Conservation (phyloP, 2,113 vertebrate genomes). For the Marmota monax region DNA sequence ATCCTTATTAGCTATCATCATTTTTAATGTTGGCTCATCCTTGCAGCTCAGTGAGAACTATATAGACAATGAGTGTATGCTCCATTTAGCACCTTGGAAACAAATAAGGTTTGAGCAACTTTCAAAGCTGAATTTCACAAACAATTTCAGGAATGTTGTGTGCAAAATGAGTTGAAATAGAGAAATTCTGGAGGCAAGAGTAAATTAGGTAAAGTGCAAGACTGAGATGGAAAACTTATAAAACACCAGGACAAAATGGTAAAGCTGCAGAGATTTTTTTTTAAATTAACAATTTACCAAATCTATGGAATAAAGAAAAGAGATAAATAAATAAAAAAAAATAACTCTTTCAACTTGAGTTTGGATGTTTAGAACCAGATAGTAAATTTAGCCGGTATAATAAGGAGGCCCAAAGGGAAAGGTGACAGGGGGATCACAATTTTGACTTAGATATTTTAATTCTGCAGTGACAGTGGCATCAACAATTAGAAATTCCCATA, state of each 20-base stretch:
- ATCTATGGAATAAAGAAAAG: neutral
- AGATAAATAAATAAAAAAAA: neutral
- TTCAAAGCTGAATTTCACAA: neutral
- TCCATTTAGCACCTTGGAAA: neutral
- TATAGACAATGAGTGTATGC: neutral
- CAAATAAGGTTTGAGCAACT: neutral
- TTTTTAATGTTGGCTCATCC: neutral
- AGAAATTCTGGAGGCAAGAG: neutral
- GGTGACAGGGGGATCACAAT: neutral
- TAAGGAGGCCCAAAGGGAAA: neutral
- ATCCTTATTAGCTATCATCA: neutral
- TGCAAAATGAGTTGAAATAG: neutral
- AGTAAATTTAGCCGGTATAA: neutral
- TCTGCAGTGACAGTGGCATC: neutral
- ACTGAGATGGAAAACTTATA: rapidly evolving
- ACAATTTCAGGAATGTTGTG: neutral
- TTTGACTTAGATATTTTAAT: neutral
- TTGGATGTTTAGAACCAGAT: neutral
- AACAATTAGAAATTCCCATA: neutral
- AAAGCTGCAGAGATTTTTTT: neutral
- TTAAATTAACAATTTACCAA: neutral
- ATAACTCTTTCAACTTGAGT: neutral
- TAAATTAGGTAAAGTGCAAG: neutral
- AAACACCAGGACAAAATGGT: neutral
- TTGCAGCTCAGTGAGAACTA: constrained; percentile 10